A percentile compares a stretch with the other conserved stretches of the same genome.
Conservation (phyloP, 2,888 invertebrate genomes). For the Cheilosia impressa region DNA sequence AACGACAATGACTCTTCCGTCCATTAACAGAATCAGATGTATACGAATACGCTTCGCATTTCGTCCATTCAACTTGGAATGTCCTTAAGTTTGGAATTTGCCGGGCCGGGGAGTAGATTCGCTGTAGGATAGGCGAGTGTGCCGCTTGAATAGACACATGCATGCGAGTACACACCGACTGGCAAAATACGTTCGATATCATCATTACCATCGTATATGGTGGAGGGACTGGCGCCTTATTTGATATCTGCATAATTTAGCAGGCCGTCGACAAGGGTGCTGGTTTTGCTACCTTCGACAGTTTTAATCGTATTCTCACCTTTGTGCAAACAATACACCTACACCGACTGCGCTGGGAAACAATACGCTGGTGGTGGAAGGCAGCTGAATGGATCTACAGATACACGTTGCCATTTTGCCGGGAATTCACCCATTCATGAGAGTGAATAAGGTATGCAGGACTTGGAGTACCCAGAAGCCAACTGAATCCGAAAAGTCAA, state of each 20-base stretch:
- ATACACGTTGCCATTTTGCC: slow-evolving; percentile 33
- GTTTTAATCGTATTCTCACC: slow-evolving; percentile 71
- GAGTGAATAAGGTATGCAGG: slow-evolving; percentile 11
- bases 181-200: slow-evolving; percentile 25
- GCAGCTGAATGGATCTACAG: slow-evolving; percentile 15
- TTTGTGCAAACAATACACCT: slow-evolving; percentile 56
- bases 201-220: slow-evolving; percentile 13
- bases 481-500: slow-evolving; percentile 55
- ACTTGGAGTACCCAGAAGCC: neutral
- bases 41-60: neutral
- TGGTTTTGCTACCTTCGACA: slow-evolving; percentile 20
- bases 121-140: neutral
- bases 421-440: slow-evolving; percentile 39
- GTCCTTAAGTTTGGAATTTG: neutral
- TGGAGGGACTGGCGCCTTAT: slow-evolving; percentile 8
- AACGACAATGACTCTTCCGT: slow-evolving; percentile 14
- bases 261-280: slow-evolving; percentile 27
- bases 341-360: slow-evolving; percentile 12
- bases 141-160: too few relatives aligned
- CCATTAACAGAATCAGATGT: slow-evolving; percentile 2
- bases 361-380: slow-evolving; percentile 41
- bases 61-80: neutral
- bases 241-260: slow-evolving; percentile 72
- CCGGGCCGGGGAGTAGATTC: neutral
- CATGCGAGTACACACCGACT: neutral